Evolutionary conservation across 2,888 invertebrate genomes (phyloP), one percentile per base, ranked within the genome.

Genomic region (Malthinus seriepunctatus): DNA sequence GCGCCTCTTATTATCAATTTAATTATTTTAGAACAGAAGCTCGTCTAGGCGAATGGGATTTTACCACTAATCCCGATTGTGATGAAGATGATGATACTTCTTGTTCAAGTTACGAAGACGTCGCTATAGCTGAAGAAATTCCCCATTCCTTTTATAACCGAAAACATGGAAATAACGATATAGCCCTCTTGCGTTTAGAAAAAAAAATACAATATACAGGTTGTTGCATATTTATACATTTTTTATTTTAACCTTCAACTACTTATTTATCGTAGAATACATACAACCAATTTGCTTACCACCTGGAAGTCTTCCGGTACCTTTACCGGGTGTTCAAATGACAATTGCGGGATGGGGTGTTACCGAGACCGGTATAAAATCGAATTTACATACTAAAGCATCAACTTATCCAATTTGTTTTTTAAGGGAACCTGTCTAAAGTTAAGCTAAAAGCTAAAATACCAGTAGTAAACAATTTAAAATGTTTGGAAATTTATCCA

Each of bases 381-480:
- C 31, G 2, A 32, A 3, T 8, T 10, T 35, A 35, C n/a, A n/a
- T n/a, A 35, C 10, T 35, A 35, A 10, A 35, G 3, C 7, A 10
- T 3, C 35, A 10, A 10, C 3, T 35, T 3, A 10, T 3, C n/a
- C 10, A 35, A 42, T 8, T 2, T 14, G 23, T 8, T 48, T 33
- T 48, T 34, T 10, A 10, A 58, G 10, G 50, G 7, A 2, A 73
- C 82, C 82, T 79, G 56, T 72, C 67, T 32, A 79, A 76, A 66
- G 86, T 86, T 61, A 82, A 83, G 3, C 79, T 86, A 1, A 87
- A 87, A 65, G 73, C 85, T 42, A 86, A 87, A 69, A 77, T 87
- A n/a, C 86, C 86, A 0, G 74, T 85, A 14, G 84, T 81, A 37
- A 74, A 80, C 47, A 81, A 80, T 45, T 68, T 76, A 0, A 76